Evolutionary conservation across 2,888 invertebrate species (phyloP).

Genomic region (Eupithecia abbreviata): DNA sequence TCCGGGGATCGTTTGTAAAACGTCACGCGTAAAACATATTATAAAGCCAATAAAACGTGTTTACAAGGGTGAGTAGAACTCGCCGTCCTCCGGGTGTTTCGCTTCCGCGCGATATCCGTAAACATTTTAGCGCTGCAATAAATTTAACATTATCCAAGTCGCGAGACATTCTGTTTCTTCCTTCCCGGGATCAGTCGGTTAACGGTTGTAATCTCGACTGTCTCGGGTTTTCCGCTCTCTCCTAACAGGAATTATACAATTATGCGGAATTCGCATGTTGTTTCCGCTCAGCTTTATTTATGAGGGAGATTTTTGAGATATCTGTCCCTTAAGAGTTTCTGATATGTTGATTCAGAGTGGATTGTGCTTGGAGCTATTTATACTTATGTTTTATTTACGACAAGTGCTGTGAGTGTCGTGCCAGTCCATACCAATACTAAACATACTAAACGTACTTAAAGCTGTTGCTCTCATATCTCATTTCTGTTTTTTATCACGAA

Average conservation of each 20-base stretch:
- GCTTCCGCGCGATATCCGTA: conserved; percentile 79
- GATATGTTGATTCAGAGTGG: conserved; percentile 30
- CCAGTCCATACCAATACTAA: neutral
- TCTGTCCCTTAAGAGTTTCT: conserved; percentile 40
- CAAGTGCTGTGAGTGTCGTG: neutral
- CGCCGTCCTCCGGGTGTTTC: conserved; percentile 69
- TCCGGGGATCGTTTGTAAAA: conserved; percentile 83
- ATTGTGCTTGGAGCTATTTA: conserved; percentile 21
- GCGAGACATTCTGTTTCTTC: conserved; percentile 81
- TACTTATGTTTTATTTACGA: neutral
- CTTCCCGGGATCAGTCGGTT: conserved; percentile 80
- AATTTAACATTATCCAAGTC: conserved; percentile 82
- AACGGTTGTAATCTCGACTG: conserved; percentile 79
- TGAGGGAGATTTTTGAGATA: conserved; percentile 49
- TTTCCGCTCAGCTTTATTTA: conserved; percentile 53
- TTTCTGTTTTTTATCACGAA: neutral
- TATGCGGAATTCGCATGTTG: conserved; percentile 67
- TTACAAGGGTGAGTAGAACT: conserved; percentile 82
- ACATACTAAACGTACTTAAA: neutral
- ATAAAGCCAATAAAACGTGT: conserved; percentile 85
- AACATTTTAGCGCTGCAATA: conserved; percentile 84
- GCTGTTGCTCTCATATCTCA: neutral
- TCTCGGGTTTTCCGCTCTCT: conserved; percentile 73
- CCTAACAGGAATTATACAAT: conserved; percentile 75
- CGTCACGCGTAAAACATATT: conserved; percentile 85